Evolutionary conservation across 2,797 vertebrate species (phyloP).

Genomic region (Darevskia mixta): DNA sequence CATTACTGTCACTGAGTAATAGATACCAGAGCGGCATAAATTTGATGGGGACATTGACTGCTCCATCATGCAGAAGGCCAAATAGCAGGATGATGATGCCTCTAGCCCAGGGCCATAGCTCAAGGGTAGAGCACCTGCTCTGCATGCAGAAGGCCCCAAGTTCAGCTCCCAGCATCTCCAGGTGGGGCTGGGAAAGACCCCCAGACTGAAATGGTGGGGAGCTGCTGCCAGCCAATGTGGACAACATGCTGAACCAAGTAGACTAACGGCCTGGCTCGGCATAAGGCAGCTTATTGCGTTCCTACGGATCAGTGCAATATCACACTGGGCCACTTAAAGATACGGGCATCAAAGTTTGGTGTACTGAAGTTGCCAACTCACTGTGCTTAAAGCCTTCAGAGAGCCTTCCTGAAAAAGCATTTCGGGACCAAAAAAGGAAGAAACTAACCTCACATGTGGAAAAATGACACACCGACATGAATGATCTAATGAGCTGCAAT

Average conservation of each 20-base stretch:
- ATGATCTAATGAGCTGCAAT: background rate
- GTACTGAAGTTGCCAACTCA: background rate
- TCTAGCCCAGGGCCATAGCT: too few species aligned
- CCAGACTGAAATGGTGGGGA: too few species aligned
- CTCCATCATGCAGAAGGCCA: background rate
- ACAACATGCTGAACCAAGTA: too few species aligned
- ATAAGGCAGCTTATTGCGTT: background rate
- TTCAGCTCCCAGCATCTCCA: too few species aligned
- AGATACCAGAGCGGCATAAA: background rate
- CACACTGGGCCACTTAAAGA: too few species aligned
- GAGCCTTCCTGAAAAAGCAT: background rate
- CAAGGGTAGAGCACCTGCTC: too few species aligned
- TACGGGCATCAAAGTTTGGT: too few species aligned
- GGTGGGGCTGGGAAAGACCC: too few species aligned
- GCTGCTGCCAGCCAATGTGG: too few species aligned
- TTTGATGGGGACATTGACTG: background rate
- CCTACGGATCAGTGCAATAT: background rate
- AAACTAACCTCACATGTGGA: background rate
- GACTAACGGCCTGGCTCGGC: too few species aligned
- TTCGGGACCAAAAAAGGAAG: background rate
- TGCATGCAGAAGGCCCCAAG: too few species aligned
- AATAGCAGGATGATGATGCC: too few species aligned
- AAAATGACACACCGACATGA: background rate
- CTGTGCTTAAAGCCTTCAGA: background rate
- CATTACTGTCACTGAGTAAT: background rate